Evolutionary conservation across 1,140 invertebrate species (phyloP), one percentile per base, ranked within the genome.

Genomic region (Caerostris extrusa): DNA sequence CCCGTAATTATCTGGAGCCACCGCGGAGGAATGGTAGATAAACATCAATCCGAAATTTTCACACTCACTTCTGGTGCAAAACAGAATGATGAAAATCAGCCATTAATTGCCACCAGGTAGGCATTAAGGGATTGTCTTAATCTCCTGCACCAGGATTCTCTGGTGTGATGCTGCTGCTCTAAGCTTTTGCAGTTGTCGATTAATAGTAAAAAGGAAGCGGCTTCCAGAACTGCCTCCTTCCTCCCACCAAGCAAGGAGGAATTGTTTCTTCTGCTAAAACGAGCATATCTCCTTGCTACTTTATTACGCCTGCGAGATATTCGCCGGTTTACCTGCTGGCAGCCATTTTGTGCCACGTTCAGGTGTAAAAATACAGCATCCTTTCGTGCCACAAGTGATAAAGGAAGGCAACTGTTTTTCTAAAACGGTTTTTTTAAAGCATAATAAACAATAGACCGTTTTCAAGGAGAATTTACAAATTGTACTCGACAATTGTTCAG

Each of bases 101-200:
- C 67, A 90, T 90, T 90, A 90, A 90, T 90, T 71, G 88, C 53
- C 53, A 19, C 88, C 53, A 71, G 34, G 88, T 71, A 14, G 61
- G 88, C 56, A 90, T 90, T 90, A 90, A 90, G 19, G 88, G 88
- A 90, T 90, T 90, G 88, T 56, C 53, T 56, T 90, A 90, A 90
- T 90, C 88, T 57, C 85, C 34, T 64, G 10, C n/a, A 53, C 69
- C 69, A 71, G 69, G 69, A 50, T 50, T 53, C 69, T 50, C 5
- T 19, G 5, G n/a, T n/a, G 8, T 8, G n/a, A 34, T 34, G 34
- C 34, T 34, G 2, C 34, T 34, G 34, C 34, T 34, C 34, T 34
- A 34, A 34, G 34, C 34, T 34, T 81, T 53, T 87, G 58, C 58
- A 34, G 34, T 87, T 90, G 17, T 50, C 61, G 61, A 90, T 90